Evolutionary conservation across 2,797 vertebrate species (phyloP).

Genomic region (Eulemur coronatus): DNA sequence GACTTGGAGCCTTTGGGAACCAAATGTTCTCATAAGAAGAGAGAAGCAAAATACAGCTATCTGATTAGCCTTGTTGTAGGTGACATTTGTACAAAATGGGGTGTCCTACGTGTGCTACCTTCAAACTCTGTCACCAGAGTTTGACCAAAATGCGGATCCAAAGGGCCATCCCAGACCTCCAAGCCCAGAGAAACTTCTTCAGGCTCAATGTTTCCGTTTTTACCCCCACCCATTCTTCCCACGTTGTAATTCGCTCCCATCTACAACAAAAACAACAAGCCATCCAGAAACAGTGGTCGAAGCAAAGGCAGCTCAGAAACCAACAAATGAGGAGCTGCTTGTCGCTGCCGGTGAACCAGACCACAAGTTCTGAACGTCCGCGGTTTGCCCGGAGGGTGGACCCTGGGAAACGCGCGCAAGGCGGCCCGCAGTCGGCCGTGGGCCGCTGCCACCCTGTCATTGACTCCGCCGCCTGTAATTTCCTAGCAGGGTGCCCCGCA

Average conservation of each 20-base stretch:
- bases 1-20: neutral
- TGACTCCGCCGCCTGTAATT: constrained; percentile 79
- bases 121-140: neutral
- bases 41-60: neutral
- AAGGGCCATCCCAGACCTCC: neutral
- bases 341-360: accelerated
- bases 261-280: constrained; percentile 53
- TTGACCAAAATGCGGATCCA: neutral
- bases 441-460: constrained; percentile 68
- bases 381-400: constrained; percentile 64
- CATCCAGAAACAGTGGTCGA: neutral
- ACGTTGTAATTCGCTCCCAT: constrained; percentile 19
- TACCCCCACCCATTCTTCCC: neutral
- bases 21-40: neutral
- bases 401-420: constrained; percentile 49
- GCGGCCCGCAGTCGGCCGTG: neutral
- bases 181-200: neutral
- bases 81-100: neutral
- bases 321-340: neutral
- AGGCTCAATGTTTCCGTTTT: constrained; percentile 8
- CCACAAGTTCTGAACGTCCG: constrained; percentile 41
- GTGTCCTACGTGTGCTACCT: neutral
- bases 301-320: neutral
- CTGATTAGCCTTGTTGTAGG: neutral
- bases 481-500: constrained; percentile 72